Conservation (phyloP, 2,113 vertebrate species). For the Laticauda laticaudata region DNA sequence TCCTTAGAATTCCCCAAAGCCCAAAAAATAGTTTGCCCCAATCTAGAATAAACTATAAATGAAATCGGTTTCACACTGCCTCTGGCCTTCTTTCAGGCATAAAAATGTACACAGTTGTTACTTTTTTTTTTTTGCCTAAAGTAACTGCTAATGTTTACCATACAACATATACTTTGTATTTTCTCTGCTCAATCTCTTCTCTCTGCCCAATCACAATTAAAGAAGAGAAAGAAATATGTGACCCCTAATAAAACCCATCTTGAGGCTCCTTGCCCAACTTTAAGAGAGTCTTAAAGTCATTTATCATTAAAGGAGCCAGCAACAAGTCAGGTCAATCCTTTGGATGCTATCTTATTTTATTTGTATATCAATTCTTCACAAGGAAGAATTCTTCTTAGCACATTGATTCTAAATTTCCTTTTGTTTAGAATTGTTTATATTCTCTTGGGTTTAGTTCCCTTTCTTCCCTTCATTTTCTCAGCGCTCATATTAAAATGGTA, state of each 20-base stretch:
- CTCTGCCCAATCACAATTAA: neutral
- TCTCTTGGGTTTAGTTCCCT: neutral
- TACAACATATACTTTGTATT: neutral
- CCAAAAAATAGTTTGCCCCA: neutral
- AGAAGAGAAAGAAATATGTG: neutral
- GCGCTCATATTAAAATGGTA: neutral
- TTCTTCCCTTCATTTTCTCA: neutral
- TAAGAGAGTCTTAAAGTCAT: neutral
- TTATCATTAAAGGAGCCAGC: neutral
- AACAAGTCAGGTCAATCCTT: neutral
- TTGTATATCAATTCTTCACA: neutral
- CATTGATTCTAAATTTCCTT: neutral
- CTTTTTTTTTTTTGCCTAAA: neutral
- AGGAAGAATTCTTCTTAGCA: neutral
- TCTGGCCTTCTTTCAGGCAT: neutral
- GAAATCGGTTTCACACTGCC: neutral
- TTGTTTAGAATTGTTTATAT: neutral
- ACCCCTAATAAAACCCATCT: neutral
- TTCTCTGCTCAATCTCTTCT: neutral
- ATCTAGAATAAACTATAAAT: neutral
- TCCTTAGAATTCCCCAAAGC: neutral
- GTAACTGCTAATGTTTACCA: neutral
- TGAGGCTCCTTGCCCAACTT: neutral
- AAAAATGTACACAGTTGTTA: neutral
- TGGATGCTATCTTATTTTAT: neutral